These are phyloP conservation scores for Seriola rivoliana DNA, from an alignment of 2,113 vertebrate genomes.

Conservation along the genomic window DNA sequence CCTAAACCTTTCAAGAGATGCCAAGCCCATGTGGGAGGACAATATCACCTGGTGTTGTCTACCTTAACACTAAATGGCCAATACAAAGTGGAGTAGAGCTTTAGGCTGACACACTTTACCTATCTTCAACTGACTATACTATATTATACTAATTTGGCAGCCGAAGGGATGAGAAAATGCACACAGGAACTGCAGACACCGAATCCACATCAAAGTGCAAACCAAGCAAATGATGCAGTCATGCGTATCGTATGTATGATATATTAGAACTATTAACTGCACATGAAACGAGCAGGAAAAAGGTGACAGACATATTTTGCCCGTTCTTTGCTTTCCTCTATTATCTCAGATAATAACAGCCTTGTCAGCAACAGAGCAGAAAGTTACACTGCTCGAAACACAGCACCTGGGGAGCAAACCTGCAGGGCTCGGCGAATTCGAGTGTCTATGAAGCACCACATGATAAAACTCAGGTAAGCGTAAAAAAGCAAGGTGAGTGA, in stretches of 20 bases:
- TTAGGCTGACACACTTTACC: conserved; percentile 4
- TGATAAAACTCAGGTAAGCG: conserved; percentile 65
- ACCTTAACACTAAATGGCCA: background rate
- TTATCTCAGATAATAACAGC: conserved; percentile 71
- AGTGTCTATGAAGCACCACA: conserved; percentile 50
- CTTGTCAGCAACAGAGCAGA: conserved; percentile 76
- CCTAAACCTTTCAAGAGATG: background rate
- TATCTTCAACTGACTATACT: conserved; percentile 1
- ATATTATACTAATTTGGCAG: conserved; percentile 9
- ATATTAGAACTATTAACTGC: conserved; percentile 45
- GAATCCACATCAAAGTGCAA: background rate
- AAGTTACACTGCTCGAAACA: conserved; percentile 72
- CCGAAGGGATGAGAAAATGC: conserved; percentile 12
- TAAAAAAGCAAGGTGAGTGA: conserved; percentile 66
- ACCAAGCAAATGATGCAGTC: conserved; percentile 33
- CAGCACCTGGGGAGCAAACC: conserved; percentile 49
- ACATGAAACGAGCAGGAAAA: conserved; percentile 40
- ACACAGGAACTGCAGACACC: conserved; percentile 6
- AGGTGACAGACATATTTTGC: conserved; percentile 63
- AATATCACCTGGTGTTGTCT: background rate
- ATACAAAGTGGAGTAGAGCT: background rate
- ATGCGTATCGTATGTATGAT: conserved; percentile 6
- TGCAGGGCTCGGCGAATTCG: conserved; percentile 22
- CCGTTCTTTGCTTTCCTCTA: conserved; percentile 29
- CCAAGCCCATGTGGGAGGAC: background rate